Percentiles rank a stretch among this genome's conserved stretches.
phyloP scores from a whole-genome alignment of 30 jellyfish, hydroid and myxozoan genomes.

The Chironex yamaguchii region DNA sequence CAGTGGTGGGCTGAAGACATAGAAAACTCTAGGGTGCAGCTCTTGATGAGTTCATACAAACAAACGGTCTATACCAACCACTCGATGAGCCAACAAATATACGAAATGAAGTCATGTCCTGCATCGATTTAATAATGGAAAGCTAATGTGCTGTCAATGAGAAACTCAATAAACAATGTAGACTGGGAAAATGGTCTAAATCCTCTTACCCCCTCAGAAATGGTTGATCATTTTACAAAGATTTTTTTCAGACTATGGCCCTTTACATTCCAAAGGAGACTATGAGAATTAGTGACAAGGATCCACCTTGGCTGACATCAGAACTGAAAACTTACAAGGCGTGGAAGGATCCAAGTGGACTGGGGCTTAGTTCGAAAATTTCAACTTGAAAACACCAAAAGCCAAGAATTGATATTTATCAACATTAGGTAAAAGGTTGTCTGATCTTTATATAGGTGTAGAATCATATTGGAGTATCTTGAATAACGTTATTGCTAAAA shows the following conservation, averaged over 20 bases:
- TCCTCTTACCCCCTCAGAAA: slow-evolving; percentile 6
- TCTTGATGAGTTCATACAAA: slow-evolving; percentile 39
- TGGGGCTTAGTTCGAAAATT: slow-evolving; percentile 19
- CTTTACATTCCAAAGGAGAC: too few relatives aligned
- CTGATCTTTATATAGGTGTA: slow-evolving; percentile 44
- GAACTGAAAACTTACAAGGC: slow-evolving; percentile 6
- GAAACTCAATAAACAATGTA: background rate
- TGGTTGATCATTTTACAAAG: slow-evolving; percentile 20
- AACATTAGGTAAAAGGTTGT: slow-evolving; percentile 29
- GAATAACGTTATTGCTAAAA: slow-evolving; percentile 24
- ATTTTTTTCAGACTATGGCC: too few relatives aligned
- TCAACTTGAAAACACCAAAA: slow-evolving; percentile 11
- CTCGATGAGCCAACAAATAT: slow-evolving; percentile 46
- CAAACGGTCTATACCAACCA: slow-evolving; percentile 15
- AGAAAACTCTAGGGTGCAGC: slow-evolving; percentile 40
- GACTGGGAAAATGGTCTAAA: background rate
- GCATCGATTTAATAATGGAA: slow-evolving; percentile 1
- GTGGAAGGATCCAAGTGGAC: slow-evolving; percentile 47
- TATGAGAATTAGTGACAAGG: slow-evolving; percentile 21
- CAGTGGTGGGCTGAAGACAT: slow-evolving; percentile 64
- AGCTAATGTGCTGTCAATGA: background rate
- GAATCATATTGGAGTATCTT: slow-evolving; percentile 57
- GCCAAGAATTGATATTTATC: slow-evolving; percentile 9
- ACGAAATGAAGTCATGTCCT: background rate
- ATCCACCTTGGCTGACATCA: slow-evolving; percentile 22